phyloP scores from a whole-genome alignment of 2,888 invertebrate genomes.

The Lochmaea capreae region DNA sequence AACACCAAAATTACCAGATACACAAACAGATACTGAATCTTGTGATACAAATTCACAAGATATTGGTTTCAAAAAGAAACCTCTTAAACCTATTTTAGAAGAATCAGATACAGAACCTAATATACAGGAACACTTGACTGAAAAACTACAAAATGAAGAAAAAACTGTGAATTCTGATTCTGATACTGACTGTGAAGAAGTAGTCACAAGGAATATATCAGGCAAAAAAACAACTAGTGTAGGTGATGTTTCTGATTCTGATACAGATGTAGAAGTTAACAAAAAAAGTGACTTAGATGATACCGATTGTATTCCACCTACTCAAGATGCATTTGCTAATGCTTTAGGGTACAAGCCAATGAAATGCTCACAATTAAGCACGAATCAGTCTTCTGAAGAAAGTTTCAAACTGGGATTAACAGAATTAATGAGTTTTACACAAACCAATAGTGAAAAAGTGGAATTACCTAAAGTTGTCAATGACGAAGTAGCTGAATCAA shows the following conservation, averaged over 20 bases:
- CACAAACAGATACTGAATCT: constrained; percentile 23
- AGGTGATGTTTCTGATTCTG: constrained; percentile 27
- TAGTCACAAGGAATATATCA: constrained; percentile 6
- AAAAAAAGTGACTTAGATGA: constrained; percentile 44
- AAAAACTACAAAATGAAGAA: constrained; percentile 12
- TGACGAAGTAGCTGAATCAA: not conserved
- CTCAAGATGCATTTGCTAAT: constrained; percentile 49
- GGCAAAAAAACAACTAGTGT: not conserved
- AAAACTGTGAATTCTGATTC: constrained; percentile 37
- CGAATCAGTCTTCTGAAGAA: constrained; percentile 47
- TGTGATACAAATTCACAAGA: constrained; percentile 40
- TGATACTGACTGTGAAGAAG: constrained; percentile 46
- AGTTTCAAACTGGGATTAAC: constrained; percentile 53
- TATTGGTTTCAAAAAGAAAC: constrained; percentile 26
- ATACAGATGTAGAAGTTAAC: constrained; percentile 4
- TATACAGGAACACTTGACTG: constrained; percentile 15
- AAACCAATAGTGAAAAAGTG: constrained; percentile 21
- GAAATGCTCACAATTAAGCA: constrained; percentile 19
- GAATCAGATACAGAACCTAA: constrained; percentile 30
- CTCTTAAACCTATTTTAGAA: constrained; percentile 17
- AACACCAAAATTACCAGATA: not conserved
- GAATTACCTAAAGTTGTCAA: not conserved
- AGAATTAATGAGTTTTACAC: constrained; percentile 43
- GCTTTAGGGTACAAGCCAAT: constrained; percentile 32
- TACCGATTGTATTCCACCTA: constrained; percentile 53